These are phyloP conservation scores for Sipha maydis DNA, from an alignment of 2,888 invertebrate genomes.

Conservation along the genomic window DNA sequence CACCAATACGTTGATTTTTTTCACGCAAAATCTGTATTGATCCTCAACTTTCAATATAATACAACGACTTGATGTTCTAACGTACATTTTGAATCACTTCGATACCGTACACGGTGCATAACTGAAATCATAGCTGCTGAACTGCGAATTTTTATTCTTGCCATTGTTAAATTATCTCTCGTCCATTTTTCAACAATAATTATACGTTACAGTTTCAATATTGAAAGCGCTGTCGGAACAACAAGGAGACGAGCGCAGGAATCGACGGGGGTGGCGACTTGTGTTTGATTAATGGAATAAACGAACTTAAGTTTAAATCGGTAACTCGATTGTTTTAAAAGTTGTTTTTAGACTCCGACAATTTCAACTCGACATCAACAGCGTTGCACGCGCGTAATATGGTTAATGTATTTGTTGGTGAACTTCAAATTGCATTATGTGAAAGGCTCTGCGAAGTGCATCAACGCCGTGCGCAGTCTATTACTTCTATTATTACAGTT, in stretches of 20 bases:
- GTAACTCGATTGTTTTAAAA: constrained; percentile 34
- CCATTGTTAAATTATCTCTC: background rate
- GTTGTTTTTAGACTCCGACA: background rate
- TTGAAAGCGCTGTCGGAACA: background rate
- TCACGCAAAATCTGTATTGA: no score
- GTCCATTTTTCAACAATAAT: background rate
- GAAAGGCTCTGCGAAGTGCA: no score
- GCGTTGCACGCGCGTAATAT: background rate
- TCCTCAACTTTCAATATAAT: no score
- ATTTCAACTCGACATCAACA: constrained; percentile 7
- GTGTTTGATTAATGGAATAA: constrained; percentile 26
- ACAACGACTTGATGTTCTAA: no score
- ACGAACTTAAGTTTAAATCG: constrained; percentile 21
- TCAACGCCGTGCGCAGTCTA: no score
- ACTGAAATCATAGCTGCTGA: no score
- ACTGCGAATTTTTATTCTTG: no score
- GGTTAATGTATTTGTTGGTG: background rate
- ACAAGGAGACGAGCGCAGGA: background rate
- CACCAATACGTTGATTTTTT: no score
- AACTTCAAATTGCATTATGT: constrained; percentile 33
- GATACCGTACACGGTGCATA: no score
- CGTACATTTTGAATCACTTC: no score
- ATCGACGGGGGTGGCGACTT: background rate
- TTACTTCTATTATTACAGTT: no score
- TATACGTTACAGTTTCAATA: background rate